Evolutionary conservation across 1,140 invertebrate genomes (phyloP).

Genomic region (Tribolium castaneum): DNA sequence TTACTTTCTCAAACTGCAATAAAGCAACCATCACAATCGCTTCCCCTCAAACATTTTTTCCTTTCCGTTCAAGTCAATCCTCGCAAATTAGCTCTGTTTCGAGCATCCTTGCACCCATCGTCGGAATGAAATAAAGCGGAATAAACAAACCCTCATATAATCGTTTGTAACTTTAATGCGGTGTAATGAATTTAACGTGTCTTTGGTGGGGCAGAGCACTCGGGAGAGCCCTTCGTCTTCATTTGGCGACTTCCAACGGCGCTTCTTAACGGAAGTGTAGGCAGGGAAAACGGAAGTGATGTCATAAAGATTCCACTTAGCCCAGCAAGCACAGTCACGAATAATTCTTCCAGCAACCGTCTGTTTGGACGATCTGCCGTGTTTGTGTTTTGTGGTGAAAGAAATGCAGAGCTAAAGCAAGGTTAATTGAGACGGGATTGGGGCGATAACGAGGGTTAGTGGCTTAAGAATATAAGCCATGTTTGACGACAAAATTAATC

Average conservation of each 20-base stretch:
- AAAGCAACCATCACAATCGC: not conserved
- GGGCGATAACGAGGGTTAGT: too few relatives aligned
- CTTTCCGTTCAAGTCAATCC: conserved; percentile 3
- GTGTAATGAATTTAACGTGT: conserved; percentile 47
- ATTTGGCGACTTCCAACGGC: conserved; percentile 44
- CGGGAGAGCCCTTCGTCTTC: conserved; percentile 46
- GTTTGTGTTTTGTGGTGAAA: too few relatives aligned
- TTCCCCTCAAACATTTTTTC: not conserved
- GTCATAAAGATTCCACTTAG: conserved; percentile 49
- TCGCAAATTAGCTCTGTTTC: not conserved
- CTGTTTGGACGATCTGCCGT: not conserved
- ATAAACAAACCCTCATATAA: conserved; percentile 45
- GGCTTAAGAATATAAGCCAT: too few relatives aligned
- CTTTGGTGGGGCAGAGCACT: conserved; percentile 40
- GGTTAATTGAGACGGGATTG: not conserved
- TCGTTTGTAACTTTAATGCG: conserved; percentile 45
- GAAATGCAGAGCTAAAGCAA: not conserved
- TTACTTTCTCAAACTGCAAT: not conserved
- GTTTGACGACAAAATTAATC: not conserved
- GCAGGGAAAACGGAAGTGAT: conserved; percentile 40
- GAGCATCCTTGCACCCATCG: not conserved
- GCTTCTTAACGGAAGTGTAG: conserved; percentile 34
- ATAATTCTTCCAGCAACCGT: conserved; percentile 21
- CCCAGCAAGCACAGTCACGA: not conserved
- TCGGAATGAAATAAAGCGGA: conserved; percentile 25